These are phyloP conservation scores for Gymnobelideus leadbeateri DNA, from an alignment of 2,113 vertebrate species.

Conservation along the genomic window DNA sequence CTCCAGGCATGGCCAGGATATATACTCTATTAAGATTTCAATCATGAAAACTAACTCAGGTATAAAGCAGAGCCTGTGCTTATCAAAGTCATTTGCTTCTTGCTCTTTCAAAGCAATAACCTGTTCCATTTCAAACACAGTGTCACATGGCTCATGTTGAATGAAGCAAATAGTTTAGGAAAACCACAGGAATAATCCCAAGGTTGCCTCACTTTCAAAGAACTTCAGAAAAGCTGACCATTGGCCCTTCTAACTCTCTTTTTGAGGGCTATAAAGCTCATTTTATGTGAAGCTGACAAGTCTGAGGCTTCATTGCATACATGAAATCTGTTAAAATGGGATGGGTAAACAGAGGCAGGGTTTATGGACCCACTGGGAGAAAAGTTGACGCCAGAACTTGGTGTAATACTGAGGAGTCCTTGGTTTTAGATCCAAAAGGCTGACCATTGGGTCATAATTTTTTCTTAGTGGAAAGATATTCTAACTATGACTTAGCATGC, in stretches of 20 bases:
- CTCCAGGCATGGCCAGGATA: background rate
- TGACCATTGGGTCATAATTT: background rate
- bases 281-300: background rate
- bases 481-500: background rate
- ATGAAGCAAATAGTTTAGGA: constrained; percentile 51
- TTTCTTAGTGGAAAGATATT: background rate
- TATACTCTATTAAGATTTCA: constrained; percentile 41
- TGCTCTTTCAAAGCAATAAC: constrained; percentile 1
- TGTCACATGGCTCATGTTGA: constrained; percentile 44
- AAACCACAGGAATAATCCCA: constrained; percentile 50
- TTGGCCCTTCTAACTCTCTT: background rate
- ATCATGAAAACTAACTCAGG: background rate
- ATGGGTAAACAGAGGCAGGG: background rate
- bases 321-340: background rate
- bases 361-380: constrained; percentile 48
- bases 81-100: background rate
- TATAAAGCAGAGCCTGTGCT: background rate
- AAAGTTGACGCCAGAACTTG: background rate
- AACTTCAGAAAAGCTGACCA: background rate
- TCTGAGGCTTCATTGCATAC: background rate
- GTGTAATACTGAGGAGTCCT: background rate
- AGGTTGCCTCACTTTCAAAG: constrained; percentile 52
- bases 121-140: constrained; percentile 55
- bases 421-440: background rate
- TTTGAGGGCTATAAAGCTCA: background rate